Base-by-base conservation (phyloP, 2,797 vertebrate species). In the Microcaecilia unicolor region DNA sequence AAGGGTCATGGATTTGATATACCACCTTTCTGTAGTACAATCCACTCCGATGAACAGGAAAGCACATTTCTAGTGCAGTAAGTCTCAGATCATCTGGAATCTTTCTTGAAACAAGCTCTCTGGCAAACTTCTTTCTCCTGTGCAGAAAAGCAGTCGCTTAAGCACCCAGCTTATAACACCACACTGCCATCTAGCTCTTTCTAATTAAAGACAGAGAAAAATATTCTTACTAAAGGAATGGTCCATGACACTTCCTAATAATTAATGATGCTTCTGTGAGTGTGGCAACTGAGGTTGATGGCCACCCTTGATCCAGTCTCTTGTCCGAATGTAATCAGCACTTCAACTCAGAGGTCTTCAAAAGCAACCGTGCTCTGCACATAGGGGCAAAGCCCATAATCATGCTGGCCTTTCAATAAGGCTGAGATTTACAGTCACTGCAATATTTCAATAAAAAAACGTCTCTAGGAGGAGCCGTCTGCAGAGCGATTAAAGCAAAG, bases 401-500 rank as follows among this genome's bases (percentile, higher is more conserved):
- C 29, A 23, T 7, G 4, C n/a, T 12, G 2, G 39, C 46, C 34
- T 47, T 41, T 42, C 32, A 14, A 13, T 9, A 25, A 23, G 38
- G 4, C 9, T 10, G 18, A 2, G 19, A 46, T 37, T 44, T 38
- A 39, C 18, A 26, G 34, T 6, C 40, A 8, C 42, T 13, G 41
- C 51, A 40, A 31, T 46, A 37, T 39, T 50, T 59, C 55, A 53
- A 47, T 35, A 25, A 10, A 29, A 20, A 42, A 29, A 15, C 11
- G 22, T 43, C 21, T 25, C n/a, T 37, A 53, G 41, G 48, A 39
- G 35, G 38, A 37, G 25, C 3, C 4, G 33, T 37, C 43, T 4
- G 9, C 20, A 22, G 31, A 42, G 38, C 48, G 50, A 37, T 47
- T 21, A 44, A 51, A 32, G 40, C 44, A 48, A 61, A 34, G 42